A percentile compares a stretch with the other conserved stretches of the same genome.
Conservation (phyloP, 2,113 vertebrate genomes). For the Camelus bactrianus region DNA sequence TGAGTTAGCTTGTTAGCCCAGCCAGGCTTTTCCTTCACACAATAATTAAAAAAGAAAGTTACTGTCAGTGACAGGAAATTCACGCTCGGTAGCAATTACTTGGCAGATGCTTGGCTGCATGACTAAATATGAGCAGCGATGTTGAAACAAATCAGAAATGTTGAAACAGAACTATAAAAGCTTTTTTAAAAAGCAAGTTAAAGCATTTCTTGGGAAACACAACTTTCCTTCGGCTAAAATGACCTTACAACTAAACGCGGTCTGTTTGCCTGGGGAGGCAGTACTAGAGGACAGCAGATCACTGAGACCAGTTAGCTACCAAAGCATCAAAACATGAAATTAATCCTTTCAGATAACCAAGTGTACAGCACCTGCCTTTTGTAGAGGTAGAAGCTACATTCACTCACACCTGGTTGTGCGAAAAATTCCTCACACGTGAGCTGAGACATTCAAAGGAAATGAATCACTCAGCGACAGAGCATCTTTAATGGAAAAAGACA, state of each 20-base stretch:
- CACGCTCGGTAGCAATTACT: not conserved
- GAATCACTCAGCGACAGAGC: constrained; percentile 5
- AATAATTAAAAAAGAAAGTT: not conserved
- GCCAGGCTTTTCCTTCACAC: too few relatives aligned
- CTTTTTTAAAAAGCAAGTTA: not conserved
- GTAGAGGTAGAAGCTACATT: not conserved
- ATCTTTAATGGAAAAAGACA: not conserved
- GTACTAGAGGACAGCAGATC: not conserved
- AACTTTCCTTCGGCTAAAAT: not conserved
- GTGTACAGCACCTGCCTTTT: not conserved
- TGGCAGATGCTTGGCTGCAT: not conserved
- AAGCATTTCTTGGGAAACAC: constrained; percentile 26
- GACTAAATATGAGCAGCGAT: not conserved
- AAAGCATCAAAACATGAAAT: not conserved
- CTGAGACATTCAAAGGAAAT: constrained; percentile 23
- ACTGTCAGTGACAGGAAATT: not conserved
- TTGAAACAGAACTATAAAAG: not conserved
- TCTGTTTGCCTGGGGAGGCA: not conserved
- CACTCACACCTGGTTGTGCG: not conserved
- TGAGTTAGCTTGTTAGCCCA: too few relatives aligned
- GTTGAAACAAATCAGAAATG: not conserved
- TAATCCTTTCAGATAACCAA: not conserved
- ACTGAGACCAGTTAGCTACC: not conserved
- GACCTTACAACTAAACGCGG: not conserved
- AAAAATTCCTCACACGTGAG: not conserved